Evolutionary conservation across 2,888 invertebrate species (phyloP), one percentile per base, ranked within the genome.

Genomic region (Dolichomitus sp.): DNA sequence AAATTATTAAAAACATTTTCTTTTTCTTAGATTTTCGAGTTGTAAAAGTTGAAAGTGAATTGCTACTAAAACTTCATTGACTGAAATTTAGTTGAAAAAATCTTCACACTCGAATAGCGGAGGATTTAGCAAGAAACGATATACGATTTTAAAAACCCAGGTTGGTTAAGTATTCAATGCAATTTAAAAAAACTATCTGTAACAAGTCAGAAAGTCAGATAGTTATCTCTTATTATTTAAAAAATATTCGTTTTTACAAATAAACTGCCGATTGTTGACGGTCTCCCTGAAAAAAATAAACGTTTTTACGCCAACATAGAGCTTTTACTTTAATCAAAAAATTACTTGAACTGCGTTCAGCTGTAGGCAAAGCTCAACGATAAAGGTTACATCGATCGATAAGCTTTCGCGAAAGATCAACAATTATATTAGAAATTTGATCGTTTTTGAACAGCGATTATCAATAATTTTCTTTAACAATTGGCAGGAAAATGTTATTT

Each of bases 281-380:
- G 30, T n/a, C 57, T 30, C 33, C 33, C 14, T 59, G 33, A n/a
- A 33, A n/a, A 33, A n/a, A 59, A 6, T 9, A 33, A 57, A 30
- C 14, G 9, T 33, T n/a, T 33, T 59, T 33, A 12, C 57, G 30
- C n/a, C 57, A 59, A 33, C 33, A 17, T 7, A 54, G 2, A 59
- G 33, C 30, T 59, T 33, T 37, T 4, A 61, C 19, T 12, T 37
- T 30, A 65, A 65, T 40, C 2, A 45, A 66, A 52, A 68, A 59
- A 74, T 57, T 57, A 40, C 14, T 66, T 11, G 27, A 73, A 76
- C 68, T 68, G 72, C 72, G 33, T 45, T 75, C 30, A 72, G 75
- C 79, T 68, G 84, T 88, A 88, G 86, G 85, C 80, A 77, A 88
- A 90, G 88, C 87, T 79, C 86, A 89, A 86, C 85, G 83, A 87